Evolutionary conservation across 2,797 vertebrate species (phyloP), one percentile per base, ranked within the genome.

Genomic region (Takifugu ocellatus): DNA sequence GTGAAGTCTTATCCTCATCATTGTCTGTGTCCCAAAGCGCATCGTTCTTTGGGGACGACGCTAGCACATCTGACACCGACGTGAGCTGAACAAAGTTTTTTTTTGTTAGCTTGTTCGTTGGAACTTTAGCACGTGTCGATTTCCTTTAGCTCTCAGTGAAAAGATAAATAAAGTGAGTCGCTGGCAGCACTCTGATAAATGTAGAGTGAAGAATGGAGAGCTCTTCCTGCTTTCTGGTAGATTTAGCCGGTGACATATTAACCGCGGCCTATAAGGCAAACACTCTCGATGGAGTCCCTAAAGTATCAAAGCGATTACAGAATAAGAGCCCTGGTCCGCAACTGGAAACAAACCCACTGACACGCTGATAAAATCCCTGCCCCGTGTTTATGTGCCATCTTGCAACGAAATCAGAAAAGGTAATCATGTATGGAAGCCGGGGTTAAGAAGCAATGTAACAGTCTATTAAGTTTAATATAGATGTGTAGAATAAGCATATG

Each of bases 391-490:
- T 96, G 93, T 93, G 84, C 84, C 93, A 88, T 90, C 90, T 96
- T 95, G 95, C 92, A 91, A 94, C 94, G 95, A 95, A 98, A 98
- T 98, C 95, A 95, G 93, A 92, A 90, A 95, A 97, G 94, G 94
- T 98, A 99, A 99, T 98, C 95, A 97, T 96, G 96, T 96, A 96
- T 98, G 93, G 94, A 97, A 93, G 90, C 90, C 78, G 92, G 92
- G 96, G 96, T 99, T 99, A 99, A 98, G 94, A 98, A 98, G 95
- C 94, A 98, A 98, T 99, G 96, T 98, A 98, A 99, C 96, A 98
- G 94, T 94, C 96, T 97, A 99, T 99, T 99, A 98, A 97, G 94
- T 96, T 98, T 98, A 96, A 99, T 99, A 96, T 96, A 98, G 94
- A 97, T 98, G 96, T 96, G 94, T 94, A 91, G 93, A 95, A 95